Evolutionary conservation across 2,888 invertebrate genomes (phyloP), one percentile per base, ranked within the genome.

Genomic region (Sclerodermus sp.): DNA sequence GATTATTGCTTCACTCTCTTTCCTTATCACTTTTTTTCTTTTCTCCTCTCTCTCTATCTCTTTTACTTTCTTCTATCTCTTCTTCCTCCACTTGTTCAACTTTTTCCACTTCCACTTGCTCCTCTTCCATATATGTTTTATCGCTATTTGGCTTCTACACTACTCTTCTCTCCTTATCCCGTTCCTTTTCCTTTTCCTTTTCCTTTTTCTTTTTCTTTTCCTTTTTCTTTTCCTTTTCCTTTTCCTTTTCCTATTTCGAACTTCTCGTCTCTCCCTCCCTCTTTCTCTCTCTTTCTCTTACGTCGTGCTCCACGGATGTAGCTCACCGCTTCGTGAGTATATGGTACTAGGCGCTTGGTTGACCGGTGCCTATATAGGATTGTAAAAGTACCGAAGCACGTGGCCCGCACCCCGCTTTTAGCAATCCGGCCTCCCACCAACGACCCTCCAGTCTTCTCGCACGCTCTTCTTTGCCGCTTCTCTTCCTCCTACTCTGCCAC

Each of bases 371-470:
- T 70, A 63, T 70, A 66, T 68, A 69, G 56, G 66, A 65, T 72
- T 62, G 66, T 57, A 63, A 68, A 62, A 60, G 47, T 62, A 58
- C 13, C 2, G 57, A 57, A 73, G 72, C 74, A 74, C 74, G 74
- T 74, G 74, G 74, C 67, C 66, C 64, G 62, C 60, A 69, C 65
- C 68, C 65, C 67, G 64, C 68, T 67, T 66, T 66, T 59, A 57
- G 52, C 64, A 60, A 58, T 56, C 57, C 60, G 42, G 43, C 31
- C 15, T 49, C 46, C 45, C 55, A 53, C 60, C 64, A 58, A 58
- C 56, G 45, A 45, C 53, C 53, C 58, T 60, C 61, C 62, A 60
- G 23, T 23, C 23, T 8, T 38, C 38, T 16, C 38, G 38, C n/a
- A 36, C n/a, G 37, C 8, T 8, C 37, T 14, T 5, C 14, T 16